Conservation (phyloP, 1,140 invertebrate genomes). For the Leptinotarsa lineolata region DNA sequence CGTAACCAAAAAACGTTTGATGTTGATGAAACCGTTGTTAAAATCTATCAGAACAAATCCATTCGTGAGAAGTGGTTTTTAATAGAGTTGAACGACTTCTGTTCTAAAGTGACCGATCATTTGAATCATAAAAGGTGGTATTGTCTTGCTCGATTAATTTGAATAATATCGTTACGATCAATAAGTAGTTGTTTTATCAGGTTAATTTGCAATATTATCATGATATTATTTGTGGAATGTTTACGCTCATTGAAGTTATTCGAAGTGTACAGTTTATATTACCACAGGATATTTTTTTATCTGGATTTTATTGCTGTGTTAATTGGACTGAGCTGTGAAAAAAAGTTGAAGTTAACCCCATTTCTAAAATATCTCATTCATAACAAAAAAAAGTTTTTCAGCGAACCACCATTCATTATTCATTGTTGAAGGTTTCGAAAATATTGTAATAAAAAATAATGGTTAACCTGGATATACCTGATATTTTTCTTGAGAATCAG, state of each 20-base stretch:
- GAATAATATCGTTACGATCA: neutral
- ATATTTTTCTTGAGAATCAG: too few species aligned
- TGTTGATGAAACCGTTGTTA: neutral
- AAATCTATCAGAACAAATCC: neutral
- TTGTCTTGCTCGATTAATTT: neutral
- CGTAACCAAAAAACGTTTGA: neutral
- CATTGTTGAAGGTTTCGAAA: too few species aligned
- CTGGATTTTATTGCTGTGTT: too few species aligned
- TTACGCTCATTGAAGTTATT: neutral
- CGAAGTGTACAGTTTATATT: neutral
- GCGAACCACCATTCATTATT: too few species aligned
- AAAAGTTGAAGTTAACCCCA: too few species aligned
- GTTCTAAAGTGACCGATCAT: neutral
- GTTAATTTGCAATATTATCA: neutral
- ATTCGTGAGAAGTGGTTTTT: neutral
- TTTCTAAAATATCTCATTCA: too few species aligned
- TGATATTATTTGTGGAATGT: neutral
- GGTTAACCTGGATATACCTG: too few species aligned
- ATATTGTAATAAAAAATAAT: too few species aligned
- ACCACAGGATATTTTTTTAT: too few species aligned
- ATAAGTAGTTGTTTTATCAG: neutral
- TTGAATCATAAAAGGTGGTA: neutral
- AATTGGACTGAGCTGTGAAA: too few species aligned
- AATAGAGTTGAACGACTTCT: neutral
- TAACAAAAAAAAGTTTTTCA: too few species aligned